These are phyloP conservation scores for Teleopsis dalmanni DNA, from an alignment of 1,140 invertebrate genomes.

Conservation along the genomic window DNA sequence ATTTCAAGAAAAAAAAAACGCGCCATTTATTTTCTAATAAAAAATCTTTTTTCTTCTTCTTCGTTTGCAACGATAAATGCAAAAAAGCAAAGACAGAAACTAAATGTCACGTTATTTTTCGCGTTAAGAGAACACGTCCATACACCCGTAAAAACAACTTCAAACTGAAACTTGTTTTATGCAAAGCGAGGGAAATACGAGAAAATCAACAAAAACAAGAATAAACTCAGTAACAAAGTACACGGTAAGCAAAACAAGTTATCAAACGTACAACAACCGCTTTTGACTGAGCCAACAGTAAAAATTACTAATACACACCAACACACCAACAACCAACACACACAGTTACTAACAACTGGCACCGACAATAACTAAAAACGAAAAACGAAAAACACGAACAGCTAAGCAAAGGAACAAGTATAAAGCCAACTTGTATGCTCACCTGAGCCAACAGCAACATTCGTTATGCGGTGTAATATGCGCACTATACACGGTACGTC, in stretches of 20 bases:
- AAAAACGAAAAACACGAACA: too few relatives aligned
- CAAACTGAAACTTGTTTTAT: slow-evolving; percentile 40
- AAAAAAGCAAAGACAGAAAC: neutral
- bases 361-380: too few relatives aligned
- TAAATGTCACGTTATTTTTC: neutral
- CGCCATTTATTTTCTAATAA: neutral
- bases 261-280: neutral
- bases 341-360: too few relatives aligned
- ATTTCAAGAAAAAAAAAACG: neutral
- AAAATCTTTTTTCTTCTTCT: neutral
- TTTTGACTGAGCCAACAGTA: neutral
- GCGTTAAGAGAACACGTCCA: slow-evolving; percentile 22
- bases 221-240: too few relatives aligned
- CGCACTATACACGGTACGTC: too few relatives aligned
- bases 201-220: neutral
- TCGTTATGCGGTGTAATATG: too few relatives aligned
- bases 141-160: slow-evolving; percentile 25
- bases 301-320: neutral
- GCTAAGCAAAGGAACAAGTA: too few relatives aligned
- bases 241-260: neutral
- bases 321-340: neutral
- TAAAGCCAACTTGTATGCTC: neutral
- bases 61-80: neutral
- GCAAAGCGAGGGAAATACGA: neutral
- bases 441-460: slow-evolving; percentile 10